phyloP scores from a whole-genome alignment of 2,888 invertebrate genomes.

The Morpho helenor region DNA sequence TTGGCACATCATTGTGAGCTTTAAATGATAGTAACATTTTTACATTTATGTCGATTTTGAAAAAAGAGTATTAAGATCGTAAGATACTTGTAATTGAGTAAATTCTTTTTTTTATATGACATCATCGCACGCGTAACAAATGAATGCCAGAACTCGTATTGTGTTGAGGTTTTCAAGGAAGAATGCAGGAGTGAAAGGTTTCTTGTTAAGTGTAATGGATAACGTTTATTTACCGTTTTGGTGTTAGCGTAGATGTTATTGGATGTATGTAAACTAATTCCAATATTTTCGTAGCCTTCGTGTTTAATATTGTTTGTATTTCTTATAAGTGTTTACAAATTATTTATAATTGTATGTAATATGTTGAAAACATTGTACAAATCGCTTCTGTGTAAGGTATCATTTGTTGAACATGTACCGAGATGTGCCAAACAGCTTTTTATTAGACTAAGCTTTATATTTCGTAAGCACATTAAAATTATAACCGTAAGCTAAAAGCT shows the following conservation, averaged over 20 bases:
- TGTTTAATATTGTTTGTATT: conserved; percentile 34
- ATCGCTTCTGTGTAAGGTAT: conserved; percentile 4
- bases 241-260: conserved; percentile 47
- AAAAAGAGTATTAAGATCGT: conserved; percentile 3
- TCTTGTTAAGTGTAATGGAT: conserved; percentile 23
- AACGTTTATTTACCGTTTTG: conserved; percentile 48
- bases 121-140: conserved; percentile 5
- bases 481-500: too few relatives aligned
- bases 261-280: conserved; percentile 50
- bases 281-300: conserved; percentile 41
- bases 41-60: conserved; percentile 20
- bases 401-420: too few relatives aligned
- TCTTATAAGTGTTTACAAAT: conserved; percentile 26
- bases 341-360: conserved; percentile 23
- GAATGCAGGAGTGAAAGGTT: conserved; percentile 8
- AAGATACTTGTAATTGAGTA: conserved; percentile 10
- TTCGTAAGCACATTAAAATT: not conserved
- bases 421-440: conserved; percentile 18
- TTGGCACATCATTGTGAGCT: conserved; percentile 31
- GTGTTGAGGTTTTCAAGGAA: conserved; percentile 9
- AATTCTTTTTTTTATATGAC: conserved; percentile 9
- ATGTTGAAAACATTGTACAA: too few relatives aligned
- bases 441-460: conserved; percentile 4
- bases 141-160: conserved; percentile 7
- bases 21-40: conserved; percentile 28